A percentile compares a stretch with the other conserved stretches of the same genome.
Evolutionary conservation across 2,888 invertebrate genomes (phyloP).

Genomic region (Brenthis ino): DNA sequence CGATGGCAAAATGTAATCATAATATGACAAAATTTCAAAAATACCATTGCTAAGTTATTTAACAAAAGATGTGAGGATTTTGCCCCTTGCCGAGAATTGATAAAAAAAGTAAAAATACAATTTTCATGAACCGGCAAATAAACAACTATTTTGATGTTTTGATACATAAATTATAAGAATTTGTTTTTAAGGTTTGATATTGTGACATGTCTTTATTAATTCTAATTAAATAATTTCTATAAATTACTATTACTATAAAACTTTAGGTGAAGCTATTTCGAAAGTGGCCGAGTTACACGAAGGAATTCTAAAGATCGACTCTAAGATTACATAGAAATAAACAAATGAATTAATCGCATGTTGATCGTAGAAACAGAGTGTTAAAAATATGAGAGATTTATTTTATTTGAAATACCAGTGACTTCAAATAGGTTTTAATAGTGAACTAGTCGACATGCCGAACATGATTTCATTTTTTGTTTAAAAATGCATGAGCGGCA

Average conservation of each 20-base stretch:
- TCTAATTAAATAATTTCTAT: constrained; percentile 51
- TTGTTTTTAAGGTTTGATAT: constrained; percentile 68
- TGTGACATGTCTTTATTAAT: constrained; percentile 64
- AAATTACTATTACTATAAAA: constrained; percentile 60
- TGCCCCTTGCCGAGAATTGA: not conserved
- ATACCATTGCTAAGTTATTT: not conserved
- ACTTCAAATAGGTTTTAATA: constrained; percentile 29
- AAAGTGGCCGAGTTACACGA: constrained; percentile 42
- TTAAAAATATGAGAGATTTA: constrained; percentile 31
- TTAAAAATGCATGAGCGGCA: constrained; percentile 1
- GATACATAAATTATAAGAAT: constrained; percentile 52
- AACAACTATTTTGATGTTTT: constrained; percentile 55
- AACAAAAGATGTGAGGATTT: not conserved
- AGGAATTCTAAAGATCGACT: constrained; percentile 31
- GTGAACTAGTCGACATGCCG: not conserved
- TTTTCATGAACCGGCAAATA: constrained; percentile 50
- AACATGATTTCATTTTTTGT: constrained; percentile 4
- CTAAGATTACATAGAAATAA: constrained; percentile 33
- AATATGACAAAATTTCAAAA: not conserved
- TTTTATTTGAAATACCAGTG: constrained; percentile 39
- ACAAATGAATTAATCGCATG: constrained; percentile 37
- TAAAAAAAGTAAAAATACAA: constrained; percentile 23
- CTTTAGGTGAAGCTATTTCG: constrained; percentile 52
- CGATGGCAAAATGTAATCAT: not conserved
- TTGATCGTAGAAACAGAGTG: constrained; percentile 38